A percentile compares a stretch with the other conserved stretches of the same genome.
Conservation (phyloP, 2,797 vertebrate species). For the Clangula hyemalis region DNA sequence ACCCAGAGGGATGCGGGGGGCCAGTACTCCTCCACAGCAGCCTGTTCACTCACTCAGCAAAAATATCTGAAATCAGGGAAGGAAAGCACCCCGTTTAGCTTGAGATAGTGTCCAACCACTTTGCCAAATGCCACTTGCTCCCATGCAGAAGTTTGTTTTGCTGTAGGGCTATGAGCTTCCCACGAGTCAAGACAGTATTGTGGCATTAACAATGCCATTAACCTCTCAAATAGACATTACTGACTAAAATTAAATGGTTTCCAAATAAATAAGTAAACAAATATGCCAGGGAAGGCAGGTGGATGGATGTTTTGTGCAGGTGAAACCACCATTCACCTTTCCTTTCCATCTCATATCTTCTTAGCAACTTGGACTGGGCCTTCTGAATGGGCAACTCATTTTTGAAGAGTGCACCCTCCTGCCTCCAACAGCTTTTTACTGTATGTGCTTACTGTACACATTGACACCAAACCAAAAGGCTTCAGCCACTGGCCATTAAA, state of each 20-base stretch:
- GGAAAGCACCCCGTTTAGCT: not conserved
- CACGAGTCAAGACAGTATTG: not conserved
- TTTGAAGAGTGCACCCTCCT: not conserved
- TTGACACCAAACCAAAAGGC: not conserved
- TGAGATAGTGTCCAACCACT: not conserved
- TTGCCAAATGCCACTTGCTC: not conserved
- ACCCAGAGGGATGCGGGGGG: accelerated
- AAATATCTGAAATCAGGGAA: not conserved
- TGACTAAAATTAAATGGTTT: not conserved
- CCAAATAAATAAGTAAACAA: not conserved
- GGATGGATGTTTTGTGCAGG: not conserved
- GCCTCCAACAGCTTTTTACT: not conserved
- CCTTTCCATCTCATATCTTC: accelerated
- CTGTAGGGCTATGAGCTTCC: not conserved
- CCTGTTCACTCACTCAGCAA: not conserved
- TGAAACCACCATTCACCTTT: not conserved
- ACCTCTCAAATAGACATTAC: accelerated
- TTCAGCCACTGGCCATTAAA: not conserved
- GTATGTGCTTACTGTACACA: not conserved
- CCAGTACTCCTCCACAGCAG: accelerated
- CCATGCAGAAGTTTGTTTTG: accelerated
- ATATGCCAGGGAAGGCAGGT: no score
- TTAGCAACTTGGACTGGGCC: accelerated
- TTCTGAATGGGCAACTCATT: not conserved
- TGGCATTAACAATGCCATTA: not conserved